phyloP scores from a whole-genome alignment of 2,888 invertebrate genomes.

The Bhutanitis thaidina region DNA sequence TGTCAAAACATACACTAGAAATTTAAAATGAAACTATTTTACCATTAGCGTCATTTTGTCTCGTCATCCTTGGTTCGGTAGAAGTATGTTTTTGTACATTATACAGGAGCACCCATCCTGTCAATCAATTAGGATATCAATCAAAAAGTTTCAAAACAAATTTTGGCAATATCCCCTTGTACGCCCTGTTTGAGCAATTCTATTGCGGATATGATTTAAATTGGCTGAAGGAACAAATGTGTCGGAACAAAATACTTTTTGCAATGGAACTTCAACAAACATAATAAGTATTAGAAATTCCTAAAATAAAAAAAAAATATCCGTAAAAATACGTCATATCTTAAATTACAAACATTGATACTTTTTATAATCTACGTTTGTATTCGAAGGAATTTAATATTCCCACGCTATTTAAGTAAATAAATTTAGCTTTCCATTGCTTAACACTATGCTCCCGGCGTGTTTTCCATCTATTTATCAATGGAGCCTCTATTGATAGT shows the following conservation, averaged over 20 bases:
- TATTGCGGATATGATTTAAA: slow-evolving; percentile 32
- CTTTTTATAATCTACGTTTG: too few relatives aligned
- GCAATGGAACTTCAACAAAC: slow-evolving; percentile 8
- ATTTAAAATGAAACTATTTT: too few relatives aligned
- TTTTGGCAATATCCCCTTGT: slow-evolving; percentile 44
- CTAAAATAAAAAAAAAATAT: too few relatives aligned
- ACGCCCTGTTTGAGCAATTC: slow-evolving; percentile 30
- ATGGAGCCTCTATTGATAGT: slow-evolving; percentile 23
- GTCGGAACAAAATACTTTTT: slow-evolving; percentile 21
- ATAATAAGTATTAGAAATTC: too few relatives aligned
- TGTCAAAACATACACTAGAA: too few relatives aligned
- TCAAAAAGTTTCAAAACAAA: slow-evolving; percentile 35
- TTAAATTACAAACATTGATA: too few relatives aligned
- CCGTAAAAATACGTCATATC: too few relatives aligned
- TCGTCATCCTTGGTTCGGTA: too few relatives aligned
- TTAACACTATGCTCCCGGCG: slow-evolving; percentile 12
- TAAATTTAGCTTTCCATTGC: slow-evolving; percentile 17
- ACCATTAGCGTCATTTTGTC: too few relatives aligned
- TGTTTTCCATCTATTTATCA: slow-evolving; percentile 20
- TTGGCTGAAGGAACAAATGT: slow-evolving; percentile 27
- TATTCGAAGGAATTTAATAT: neutral
- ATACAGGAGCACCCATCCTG: slow-evolving; percentile 5
- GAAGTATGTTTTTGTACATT: neutral
- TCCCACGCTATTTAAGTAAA: slow-evolving; percentile 14
- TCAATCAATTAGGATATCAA: slow-evolving; percentile 26